Percentiles rank a stretch among this genome's conserved stretches.
These are phyloP conservation scores for Epirrita christyi DNA, from an alignment of 2,888 invertebrate genomes.

Conservation along the genomic window DNA sequence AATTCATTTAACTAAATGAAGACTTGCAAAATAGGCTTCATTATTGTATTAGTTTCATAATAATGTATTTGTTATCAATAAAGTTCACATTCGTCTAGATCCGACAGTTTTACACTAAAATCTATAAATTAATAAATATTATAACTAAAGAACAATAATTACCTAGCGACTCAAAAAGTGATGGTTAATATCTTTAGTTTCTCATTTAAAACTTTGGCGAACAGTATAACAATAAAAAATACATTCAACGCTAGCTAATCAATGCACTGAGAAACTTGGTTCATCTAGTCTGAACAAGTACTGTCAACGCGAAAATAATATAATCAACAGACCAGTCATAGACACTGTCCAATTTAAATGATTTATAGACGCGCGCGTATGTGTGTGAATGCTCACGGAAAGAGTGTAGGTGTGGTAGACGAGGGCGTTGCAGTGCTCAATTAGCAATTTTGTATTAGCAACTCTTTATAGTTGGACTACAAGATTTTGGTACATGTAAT, in stretches of 20 bases:
- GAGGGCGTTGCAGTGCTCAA: not conserved
- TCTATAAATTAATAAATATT: constrained; percentile 54
- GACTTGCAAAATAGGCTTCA: constrained; percentile 80
- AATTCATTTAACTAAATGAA: constrained; percentile 66
- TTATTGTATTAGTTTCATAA: constrained; percentile 78
- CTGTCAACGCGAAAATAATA: constrained; percentile 26
- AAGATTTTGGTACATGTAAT: too few species aligned
- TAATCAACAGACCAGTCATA: constrained; percentile 29
- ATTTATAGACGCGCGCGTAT: too few species aligned
- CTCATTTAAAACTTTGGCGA: constrained; percentile 78
- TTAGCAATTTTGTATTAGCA: too few species aligned
- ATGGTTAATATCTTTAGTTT: constrained; percentile 71
- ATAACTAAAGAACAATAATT: constrained; percentile 58
- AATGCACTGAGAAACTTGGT: constrained; percentile 42
- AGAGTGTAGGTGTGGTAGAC: not conserved
- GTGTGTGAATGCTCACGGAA: too few species aligned
- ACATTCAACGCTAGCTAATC: constrained; percentile 48
- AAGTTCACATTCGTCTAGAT: constrained; percentile 52
- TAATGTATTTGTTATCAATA: constrained; percentile 60
- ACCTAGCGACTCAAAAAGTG: constrained; percentile 74
- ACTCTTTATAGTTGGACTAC: too few species aligned
- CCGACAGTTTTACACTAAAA: constrained; percentile 42
- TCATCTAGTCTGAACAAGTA: constrained; percentile 38
- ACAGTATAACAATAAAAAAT: constrained; percentile 74
- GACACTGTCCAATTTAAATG: constrained; percentile 24